Evolutionary conservation across 2,113 vertebrate genomes (phyloP), one percentile per base, ranked within the genome.

Genomic region (Tachysurus fulvidraco): DNA sequence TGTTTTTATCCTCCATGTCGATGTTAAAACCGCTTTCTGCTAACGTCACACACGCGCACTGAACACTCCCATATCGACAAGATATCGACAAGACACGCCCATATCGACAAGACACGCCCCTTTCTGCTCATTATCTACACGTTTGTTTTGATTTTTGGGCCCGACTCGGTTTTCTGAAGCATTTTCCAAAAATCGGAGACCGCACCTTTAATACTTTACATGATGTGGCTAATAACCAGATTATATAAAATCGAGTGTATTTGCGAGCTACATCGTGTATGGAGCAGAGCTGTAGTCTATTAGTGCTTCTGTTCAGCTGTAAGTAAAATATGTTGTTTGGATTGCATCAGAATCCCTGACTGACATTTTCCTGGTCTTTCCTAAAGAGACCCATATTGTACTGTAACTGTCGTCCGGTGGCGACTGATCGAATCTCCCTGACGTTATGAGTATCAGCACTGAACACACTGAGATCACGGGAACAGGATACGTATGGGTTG

Each of bases 401-500:
- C 5, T 69, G 65, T 9, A 50, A 30, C 25, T 9, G 6, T 55
- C n/a, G 2, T n/a, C 25, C n/a, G n/a, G n/a, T n/a, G n/a, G n/a
- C n/a, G 36, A 36, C 36, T 1, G 1, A 36, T 36, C 16, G 16
- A 17, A 67, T 36, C 28, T 30, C 65, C 30, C 28, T 14, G 14
- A 41, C 12, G 17, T 6, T 6, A 13, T 50, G 2, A 50, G 73
- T 44, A 76, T 76, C 41, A 21, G 41, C 3, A 21, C n/a, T n/a
- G 21, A 19, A 44, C 11, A 7, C 44, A 36, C 30, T 79, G 28
- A 79, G 28, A 57, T 11, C 0, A 4, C 3, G 41, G 21, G 16
- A 86, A 90, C 94, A 97, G 96, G 97, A 99, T 99, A 99, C 97
- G 0, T 98, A 99, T 80, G 97, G 96, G 91, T 98, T 98, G 71